Evolutionary conservation across 2,113 vertebrate species (phyloP).

Genomic region (Riparia riparia): DNA sequence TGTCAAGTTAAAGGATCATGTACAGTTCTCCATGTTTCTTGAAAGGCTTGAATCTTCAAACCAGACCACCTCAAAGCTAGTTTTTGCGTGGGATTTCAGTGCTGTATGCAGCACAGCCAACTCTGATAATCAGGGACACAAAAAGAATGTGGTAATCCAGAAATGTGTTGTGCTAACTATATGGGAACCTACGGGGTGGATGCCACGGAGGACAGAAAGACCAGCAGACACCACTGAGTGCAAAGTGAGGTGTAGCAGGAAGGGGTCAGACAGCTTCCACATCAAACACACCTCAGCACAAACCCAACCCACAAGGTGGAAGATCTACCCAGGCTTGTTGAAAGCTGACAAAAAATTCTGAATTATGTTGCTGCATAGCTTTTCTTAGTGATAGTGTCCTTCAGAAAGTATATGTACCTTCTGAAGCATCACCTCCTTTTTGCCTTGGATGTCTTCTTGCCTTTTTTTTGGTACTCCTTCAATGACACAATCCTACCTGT

Average conservation of each 20-base stretch:
- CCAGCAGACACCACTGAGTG: not conserved
- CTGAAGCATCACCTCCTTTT: not conserved
- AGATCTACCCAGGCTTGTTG: not conserved
- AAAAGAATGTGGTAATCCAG: not conserved
- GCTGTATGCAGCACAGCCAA: not conserved
- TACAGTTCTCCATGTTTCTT: not conserved
- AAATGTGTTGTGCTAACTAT: not conserved
- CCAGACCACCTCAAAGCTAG: not conserved
- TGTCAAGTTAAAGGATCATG: not conserved
- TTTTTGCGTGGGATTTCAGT: not conserved
- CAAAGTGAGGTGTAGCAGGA: not conserved
- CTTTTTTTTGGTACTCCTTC: not conserved
- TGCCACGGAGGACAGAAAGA: not conserved
- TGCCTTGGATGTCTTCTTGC: not conserved
- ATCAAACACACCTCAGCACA: constrained; percentile 5
- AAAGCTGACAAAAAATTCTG: not conserved
- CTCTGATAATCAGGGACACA: not conserved
- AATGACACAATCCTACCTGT: not conserved
- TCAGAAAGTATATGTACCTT: not conserved
- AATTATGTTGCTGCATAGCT: not conserved
- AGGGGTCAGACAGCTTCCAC: not conserved
- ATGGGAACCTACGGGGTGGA: not conserved
- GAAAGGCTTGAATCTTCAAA: not conserved
- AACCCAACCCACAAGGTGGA: not conserved
- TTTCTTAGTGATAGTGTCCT: not conserved